Base-by-base conservation (phyloP, 2,113 vertebrate species). In the Elanus axillaris region DNA sequence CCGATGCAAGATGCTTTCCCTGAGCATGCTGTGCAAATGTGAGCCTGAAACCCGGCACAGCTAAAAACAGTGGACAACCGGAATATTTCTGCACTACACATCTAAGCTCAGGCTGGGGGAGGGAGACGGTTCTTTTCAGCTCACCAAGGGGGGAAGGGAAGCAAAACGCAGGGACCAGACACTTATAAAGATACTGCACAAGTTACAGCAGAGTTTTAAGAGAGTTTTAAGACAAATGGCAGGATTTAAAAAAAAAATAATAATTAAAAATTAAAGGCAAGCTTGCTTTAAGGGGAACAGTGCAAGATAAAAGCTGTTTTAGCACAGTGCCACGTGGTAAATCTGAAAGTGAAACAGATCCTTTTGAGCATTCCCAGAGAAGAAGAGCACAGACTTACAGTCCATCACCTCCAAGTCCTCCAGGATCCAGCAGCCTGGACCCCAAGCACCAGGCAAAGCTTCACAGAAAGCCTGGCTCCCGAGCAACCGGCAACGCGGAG, bases 401-500 rank as follows among this genome's bases (percentile, higher is more conserved):
- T 4, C 47, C 64, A 56, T 47, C 84, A 71, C 59, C 38, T n/a
- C 42, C 42, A 16, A 27, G 13, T 9, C 36, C 50, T 71, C 31
- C 9, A 0, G 71, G 56, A 86, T 50, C 40, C 76, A 77, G 18
- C 72, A 86, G 22, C 47, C 63, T 25, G 10, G n/a, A 64, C 4
- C 67, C 59, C 42, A 6, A 56, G 55, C 67, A 68, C 58, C 40
- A 29, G 34, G 27, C 36, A 31, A 68, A 79, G 60, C 29, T 26
- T 62, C 6, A 0, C 17, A 27, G 68, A 34, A 64, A 76, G 7
- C 6, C 13, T 5, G 4, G 36, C 56, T 84, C 52, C 10, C 1
- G 0, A 67, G n/a, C 50, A 38, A 42, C 19, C 9, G 0, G 36
- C 4, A 1, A 14, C 6, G 3, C 5, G 0, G 68, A 59, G 36